phyloP scores from a whole-genome alignment of 2,888 invertebrate species.

The Scelioninae gen. 2 region DNA sequence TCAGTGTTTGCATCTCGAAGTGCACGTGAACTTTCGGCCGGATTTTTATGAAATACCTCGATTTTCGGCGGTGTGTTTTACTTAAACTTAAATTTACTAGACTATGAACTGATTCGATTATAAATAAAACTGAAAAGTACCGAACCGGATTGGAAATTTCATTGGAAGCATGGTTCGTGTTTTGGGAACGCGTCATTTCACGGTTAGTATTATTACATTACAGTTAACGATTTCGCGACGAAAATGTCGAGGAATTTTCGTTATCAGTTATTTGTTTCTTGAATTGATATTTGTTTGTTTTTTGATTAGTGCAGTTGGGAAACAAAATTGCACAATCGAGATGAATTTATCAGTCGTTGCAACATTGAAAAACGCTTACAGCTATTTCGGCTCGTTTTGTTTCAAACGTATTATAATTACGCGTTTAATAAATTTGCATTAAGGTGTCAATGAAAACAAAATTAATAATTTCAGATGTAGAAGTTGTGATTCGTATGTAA shows the following conservation, averaged over 20 bases:
- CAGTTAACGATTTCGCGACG: neutral
- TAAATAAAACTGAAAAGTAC: no score
- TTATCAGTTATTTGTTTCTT: conserved; percentile 46
- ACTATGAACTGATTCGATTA: no score
- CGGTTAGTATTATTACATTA: neutral
- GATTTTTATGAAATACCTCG: neutral
- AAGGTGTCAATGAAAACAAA: no score
- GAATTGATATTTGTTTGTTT: conserved; percentile 45
- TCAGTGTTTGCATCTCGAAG: no score
- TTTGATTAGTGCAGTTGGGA: conserved; percentile 40
- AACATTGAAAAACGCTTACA: conserved; percentile 10
- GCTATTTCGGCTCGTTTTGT: neutral
- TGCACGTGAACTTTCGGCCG: no score
- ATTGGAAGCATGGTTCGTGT: no score
- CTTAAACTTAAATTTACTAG: no score
- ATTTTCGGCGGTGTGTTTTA: no score
- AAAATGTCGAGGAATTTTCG: conserved; percentile 9
- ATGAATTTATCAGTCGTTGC: conserved; percentile 33
- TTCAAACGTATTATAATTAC: neutral
- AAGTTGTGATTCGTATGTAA: no score
- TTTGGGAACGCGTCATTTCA: no score
- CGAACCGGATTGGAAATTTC: no score
- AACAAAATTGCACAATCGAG: conserved; percentile 38
- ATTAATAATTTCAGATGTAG: no score
- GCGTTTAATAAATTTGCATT: neutral